Base-by-base conservation (phyloP, 2,797 vertebrate genomes). In the Gadopsis marmoratus region DNA sequence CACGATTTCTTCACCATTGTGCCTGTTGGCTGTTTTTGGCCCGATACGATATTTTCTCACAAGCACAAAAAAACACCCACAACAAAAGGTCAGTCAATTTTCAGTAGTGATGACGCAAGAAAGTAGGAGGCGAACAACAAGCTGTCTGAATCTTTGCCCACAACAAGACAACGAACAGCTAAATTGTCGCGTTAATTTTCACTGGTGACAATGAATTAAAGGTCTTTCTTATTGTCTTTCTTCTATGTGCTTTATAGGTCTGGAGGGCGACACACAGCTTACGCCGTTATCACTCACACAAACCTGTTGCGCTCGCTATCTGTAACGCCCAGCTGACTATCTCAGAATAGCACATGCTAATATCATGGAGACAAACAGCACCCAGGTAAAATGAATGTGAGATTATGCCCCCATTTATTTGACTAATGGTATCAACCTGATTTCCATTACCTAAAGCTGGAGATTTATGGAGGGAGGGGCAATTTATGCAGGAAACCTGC, bases 401-500 rank as follows among this genome's bases (percentile, higher is more conserved):
- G 88, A 92, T 91, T 71, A 88, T 65, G 47, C 50, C 55, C 68
- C 81, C 78, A 86, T 92, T 84, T 84, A 79, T 89, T 69, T 87
- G 86, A 86, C 79, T 58, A 82, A 93, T 82, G 81, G 59, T 23
- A 29, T 60, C 68, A 81, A 82, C 51, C 78, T 85, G 76, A 76
- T 87, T 79, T 82, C 64, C 76, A 89, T 91, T 85, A 88, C 48
- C 71, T 56, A 39, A 31, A 48, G 23, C 54, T 17, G 53, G 63
- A 73, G 62, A 79, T 83, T 60, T 66, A 79, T 67, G 23, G 66
- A 75, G 65, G 68, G 55, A 62, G 68, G 86, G 65, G 63, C 55
- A 86, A 93, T 89, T 85, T 91, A 91, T 91, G 88, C 87, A 78
- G 74, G 78, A 92, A 93, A 92, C 82, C 80, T 87, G 86, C 80